Conservation (phyloP, 2,113 vertebrate genomes). For the Melanotaenia duboulayi region DNA sequence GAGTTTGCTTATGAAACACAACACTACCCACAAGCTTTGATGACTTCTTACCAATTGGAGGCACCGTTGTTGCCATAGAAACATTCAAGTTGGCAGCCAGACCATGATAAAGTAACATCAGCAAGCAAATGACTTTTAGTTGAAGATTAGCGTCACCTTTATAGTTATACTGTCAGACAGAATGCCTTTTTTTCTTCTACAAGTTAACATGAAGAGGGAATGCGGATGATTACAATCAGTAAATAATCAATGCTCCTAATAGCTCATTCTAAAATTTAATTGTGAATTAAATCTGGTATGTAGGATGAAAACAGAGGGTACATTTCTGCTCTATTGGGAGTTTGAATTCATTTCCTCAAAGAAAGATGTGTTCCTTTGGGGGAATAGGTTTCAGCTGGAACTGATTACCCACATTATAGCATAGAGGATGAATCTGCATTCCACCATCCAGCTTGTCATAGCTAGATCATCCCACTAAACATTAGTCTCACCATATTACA, state of each 20-base stretch:
- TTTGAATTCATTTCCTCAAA: constrained; percentile 34
- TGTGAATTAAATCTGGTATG: constrained; percentile 2
- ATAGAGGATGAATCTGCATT: constrained; percentile 22
- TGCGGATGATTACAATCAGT: constrained; percentile 7
- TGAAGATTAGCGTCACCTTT: neutral
- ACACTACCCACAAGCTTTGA: constrained; percentile 53
- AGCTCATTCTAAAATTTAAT: constrained; percentile 15
- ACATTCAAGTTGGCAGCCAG: constrained; percentile 40
- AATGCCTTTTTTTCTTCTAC: neutral
- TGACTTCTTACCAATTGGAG: constrained; percentile 27
- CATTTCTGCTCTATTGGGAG: constrained; percentile 8
- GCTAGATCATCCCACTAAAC: constrained; percentile 46
- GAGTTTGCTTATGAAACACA: constrained; percentile 52
- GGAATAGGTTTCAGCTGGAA: constrained; percentile 31
- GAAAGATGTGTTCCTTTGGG: constrained; percentile 3
- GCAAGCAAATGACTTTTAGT: constrained; percentile 6
- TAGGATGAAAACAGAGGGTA: constrained; percentile 14
- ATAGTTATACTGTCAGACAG: neutral
- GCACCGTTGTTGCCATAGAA: constrained; percentile 65
- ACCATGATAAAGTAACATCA: constrained; percentile 17
- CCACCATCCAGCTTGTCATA: constrained; percentile 32
- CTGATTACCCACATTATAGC: constrained; percentile 34
- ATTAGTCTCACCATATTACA: constrained; percentile 48
- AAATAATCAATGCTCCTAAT: constrained; percentile 13
- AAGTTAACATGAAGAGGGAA: neutral